Conservation (phyloP, 2,797 vertebrate species). For the Lycodopsis pacificus region DNA sequence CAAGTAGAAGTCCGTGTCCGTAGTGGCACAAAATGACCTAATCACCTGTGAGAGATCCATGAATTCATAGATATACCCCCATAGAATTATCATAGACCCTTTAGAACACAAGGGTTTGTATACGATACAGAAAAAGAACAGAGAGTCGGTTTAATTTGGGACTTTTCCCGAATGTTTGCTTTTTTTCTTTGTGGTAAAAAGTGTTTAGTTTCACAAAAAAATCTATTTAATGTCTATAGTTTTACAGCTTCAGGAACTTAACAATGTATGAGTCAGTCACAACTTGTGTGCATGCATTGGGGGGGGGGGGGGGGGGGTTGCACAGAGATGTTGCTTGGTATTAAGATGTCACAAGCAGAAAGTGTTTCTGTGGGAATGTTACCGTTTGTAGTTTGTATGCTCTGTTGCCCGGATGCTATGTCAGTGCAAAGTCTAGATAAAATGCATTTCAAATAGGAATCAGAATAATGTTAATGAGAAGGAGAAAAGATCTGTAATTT, state of each 20-base stretch:
- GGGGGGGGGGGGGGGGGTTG: too few relatives aligned
- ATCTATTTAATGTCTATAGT: too few relatives aligned
- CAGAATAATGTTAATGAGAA: background rate
- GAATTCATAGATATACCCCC: background rate
- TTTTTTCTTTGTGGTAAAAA: background rate
- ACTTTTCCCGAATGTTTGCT: background rate
- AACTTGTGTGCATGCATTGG: too few relatives aligned
- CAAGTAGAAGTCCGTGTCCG: background rate
- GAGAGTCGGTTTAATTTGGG: background rate
- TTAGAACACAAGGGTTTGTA: background rate
- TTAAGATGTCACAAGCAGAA: background rate
- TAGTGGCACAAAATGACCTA: background rate
- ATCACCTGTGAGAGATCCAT: background rate
- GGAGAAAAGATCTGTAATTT: background rate
- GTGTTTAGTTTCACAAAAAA: background rate
- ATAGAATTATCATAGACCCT: background rate
- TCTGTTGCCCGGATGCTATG: background rate
- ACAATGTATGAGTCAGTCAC: background rate
- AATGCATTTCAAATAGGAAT: slow-evolving; percentile 5
- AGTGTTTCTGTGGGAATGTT: background rate
- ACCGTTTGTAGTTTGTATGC: background rate
- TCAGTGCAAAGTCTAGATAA: background rate
- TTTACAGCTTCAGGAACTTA: background rate
- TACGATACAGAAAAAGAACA: background rate
- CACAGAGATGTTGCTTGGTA: too few relatives aligned